Evolutionary conservation across 2,797 vertebrate genomes (phyloP), one percentile per base, ranked within the genome.

Genomic region (Spondyliosoma cantharus): DNA sequence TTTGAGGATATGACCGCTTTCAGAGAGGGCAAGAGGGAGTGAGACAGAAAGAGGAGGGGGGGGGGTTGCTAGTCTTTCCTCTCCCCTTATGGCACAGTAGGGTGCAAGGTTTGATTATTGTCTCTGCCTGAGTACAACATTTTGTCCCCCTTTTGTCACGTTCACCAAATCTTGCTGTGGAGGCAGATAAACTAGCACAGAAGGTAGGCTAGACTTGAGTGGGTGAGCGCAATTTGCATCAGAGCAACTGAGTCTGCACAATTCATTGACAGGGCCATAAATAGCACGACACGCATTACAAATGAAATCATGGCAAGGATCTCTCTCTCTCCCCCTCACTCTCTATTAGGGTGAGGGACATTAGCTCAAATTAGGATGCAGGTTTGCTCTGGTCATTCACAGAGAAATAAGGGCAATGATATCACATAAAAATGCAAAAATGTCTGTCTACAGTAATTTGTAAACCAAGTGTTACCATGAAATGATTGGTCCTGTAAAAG

Each of bases 221-320:
- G 91, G 90, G 91, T 20, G 84, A 84, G 80, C 79, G 71, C 74
- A 86, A 92, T 90, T 91, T 90, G 80, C 85, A 92, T 90, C 86
- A 91, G 65, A 86, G 87, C 16, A 11, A 74, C 76, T 74, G 84
- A 65, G 81, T 90, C 84, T 89, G 87, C 92, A 92, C 85, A 77
- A 93, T 88, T 90, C 86, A 87, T 89, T 93, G 93, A 91, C 78
- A 74, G 84, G 73, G 75, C 84, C 80, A 84, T 77, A 90, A 92
- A 90, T 90, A 90, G 79, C 78, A 83, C 53, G 56, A 74, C 76
- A 82, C 76, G 82, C 80, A 87, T 80, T 80, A 62, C 83, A 81
- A 84, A 85, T 89, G 48, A 90, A 88, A 88, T 89, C 72, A 83
- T 62, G 50, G 65, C 69, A 76, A 74, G 76, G 60, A 80, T 56